These are phyloP conservation scores for Dryas iulia DNA, from an alignment of 1,140 invertebrate genomes.

Conservation along the genomic window DNA sequence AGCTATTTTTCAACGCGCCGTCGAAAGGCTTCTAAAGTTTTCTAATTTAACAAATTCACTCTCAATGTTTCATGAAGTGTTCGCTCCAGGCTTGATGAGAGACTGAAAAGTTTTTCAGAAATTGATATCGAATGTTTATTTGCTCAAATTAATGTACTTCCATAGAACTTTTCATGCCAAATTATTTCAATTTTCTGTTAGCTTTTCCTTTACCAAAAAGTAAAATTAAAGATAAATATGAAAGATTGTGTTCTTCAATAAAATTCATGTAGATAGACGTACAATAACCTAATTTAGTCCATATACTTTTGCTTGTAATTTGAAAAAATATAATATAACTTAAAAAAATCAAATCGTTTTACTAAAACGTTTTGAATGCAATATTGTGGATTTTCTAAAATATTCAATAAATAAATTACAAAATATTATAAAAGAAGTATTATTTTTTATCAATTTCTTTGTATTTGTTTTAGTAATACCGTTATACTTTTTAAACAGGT, in stretches of 20 bases:
- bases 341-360: too few species aligned
- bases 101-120: constrained; percentile 24
- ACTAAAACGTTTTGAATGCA: too few species aligned
- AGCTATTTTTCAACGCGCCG: constrained; percentile 75
- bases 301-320: too few species aligned
- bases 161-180: background rate
- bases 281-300: too few species aligned
- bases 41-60: constrained; percentile 77
- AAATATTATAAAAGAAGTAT: too few species aligned
- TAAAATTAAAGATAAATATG: background rate
- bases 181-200: background rate
- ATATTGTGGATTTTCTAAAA: too few species aligned
- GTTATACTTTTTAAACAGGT: constrained; percentile 79
- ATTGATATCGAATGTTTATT: constrained; percentile 18
- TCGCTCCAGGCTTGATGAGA: constrained; percentile 43
- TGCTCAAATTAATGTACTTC: background rate
- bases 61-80: constrained; percentile 56
- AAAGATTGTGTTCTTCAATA: background rate
- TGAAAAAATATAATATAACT: too few species aligned
- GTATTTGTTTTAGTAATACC: too few species aligned
- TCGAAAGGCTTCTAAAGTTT: constrained; percentile 74
- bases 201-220: background rate
- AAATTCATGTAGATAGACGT: background rate
- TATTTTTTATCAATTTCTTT: too few species aligned
- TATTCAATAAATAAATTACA: too few species aligned